Base-by-base conservation (phyloP, 2,797 vertebrate species). In the Semotilus atromaculatus region DNA sequence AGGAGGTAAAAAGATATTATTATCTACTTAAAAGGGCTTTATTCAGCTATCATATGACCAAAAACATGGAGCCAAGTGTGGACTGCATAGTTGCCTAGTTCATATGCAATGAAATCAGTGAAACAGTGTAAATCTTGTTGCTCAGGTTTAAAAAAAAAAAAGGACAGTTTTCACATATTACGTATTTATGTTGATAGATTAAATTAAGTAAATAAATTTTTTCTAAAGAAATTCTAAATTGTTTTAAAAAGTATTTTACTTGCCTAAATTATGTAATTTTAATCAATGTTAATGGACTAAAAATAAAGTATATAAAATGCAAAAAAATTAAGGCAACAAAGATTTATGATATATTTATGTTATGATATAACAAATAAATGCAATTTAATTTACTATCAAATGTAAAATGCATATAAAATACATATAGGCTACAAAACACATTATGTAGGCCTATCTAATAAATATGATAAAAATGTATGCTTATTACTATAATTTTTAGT, bases 1-100 rank as follows among this genome's bases (percentile, higher is more conserved):
- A 58, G 55, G 77, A 75, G 70, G 53, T 73, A 87, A 71, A 80
- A 75, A 77, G 31, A 81, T 48, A 87, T 85, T 80, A 85, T 79
- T 48, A 51, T 80, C 38, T 71, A 80, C 66, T 80, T 85, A 80
- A 62, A 84, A 79, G 16, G 16, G 68, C 76, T 85, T 80, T 26
- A 78, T 80, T 85, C 53, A 80, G 45, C 14, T 14, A 9, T 55
- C 75, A 78, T 79, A 40, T 73, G 67, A 72, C 53, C 67, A 21
- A 51, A 85, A 62, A 34, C 67, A 51, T 14, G 31, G 16, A 70
- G 53, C 8, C 36, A 72, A 85, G 55, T 21, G 9, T 19, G 7
- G n/a, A 31, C 36, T 23, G 36, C 21, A 70, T 38, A 13, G 29
- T 7, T 70, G 16, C 48, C 10, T 58, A n/a, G n/a, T n/a, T 16